Evolutionary conservation across 2,888 invertebrate species (phyloP).

Genomic region (Boloria selene): DNA sequence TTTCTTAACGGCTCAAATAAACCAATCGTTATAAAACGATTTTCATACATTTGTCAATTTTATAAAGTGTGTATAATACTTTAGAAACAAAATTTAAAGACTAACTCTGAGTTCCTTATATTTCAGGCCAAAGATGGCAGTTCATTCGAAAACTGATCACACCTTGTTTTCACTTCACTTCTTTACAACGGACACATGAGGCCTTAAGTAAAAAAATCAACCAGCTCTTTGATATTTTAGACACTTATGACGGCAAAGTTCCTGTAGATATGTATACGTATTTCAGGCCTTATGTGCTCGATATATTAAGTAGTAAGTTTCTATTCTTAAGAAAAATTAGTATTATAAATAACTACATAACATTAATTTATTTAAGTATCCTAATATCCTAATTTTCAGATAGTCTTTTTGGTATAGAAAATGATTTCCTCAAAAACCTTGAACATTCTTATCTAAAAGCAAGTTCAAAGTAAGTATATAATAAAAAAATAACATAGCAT

Average conservation of each 20-base stretch:
- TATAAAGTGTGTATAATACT: too few species aligned
- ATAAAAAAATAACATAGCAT: not conserved
- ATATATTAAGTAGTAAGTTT: conserved; percentile 48
- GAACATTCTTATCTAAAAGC: conserved; percentile 48
- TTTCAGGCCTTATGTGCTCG: conserved; percentile 50
- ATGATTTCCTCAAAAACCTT: conserved; percentile 43
- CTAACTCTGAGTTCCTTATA: not conserved
- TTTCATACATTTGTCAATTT: too few species aligned
- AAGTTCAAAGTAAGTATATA: conserved; percentile 43
- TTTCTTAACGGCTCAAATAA: too few species aligned
- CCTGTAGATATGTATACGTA: conserved; percentile 48
- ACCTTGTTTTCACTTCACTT: conserved; percentile 49
- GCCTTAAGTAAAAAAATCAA: conserved; percentile 45
- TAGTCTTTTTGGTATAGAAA: conserved; percentile 48
- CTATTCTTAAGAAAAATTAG: not conserved
- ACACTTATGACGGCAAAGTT: conserved; percentile 37
- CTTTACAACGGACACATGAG: conserved; percentile 44
- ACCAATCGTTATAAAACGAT: too few species aligned
- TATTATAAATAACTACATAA: too few species aligned
- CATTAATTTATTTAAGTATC: not conserved
- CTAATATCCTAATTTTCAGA: conserved; percentile 38
- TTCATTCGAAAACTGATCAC: conserved; percentile 49
- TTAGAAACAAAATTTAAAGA: too few species aligned
- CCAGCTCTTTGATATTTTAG: conserved; percentile 45
- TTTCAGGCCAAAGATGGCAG: conserved; percentile 49